Percentiles rank a stretch among this genome's conserved stretches.
These are phyloP conservation scores for Scalopus aquaticus DNA, from an alignment of 2,113 vertebrate species.

Conservation along the genomic window DNA sequence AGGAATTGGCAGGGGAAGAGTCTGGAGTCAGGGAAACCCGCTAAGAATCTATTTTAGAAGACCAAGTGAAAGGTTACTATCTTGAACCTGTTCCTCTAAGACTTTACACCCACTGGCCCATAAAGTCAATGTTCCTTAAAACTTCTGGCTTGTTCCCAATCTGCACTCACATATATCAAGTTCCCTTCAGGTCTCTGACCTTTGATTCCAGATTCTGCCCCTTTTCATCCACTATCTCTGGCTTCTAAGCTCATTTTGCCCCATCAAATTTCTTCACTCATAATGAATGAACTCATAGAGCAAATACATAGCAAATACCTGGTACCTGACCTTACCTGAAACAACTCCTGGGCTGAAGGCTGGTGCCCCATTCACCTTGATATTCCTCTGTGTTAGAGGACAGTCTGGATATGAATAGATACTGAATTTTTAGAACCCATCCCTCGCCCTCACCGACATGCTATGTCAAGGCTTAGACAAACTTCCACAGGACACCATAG, in stretches of 20 bases:
- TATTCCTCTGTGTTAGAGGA: background rate
- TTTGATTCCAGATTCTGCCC: constrained; percentile 8
- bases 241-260: background rate
- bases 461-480: background rate
- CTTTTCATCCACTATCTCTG: background rate
- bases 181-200: background rate
- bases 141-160: background rate
- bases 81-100: constrained; percentile 21
- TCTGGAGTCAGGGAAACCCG: constrained; percentile 12
- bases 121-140: background rate
- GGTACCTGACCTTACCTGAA: background rate
- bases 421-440: background rate
- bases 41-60: constrained; percentile 35
- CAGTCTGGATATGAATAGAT: background rate
- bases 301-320: background rate
- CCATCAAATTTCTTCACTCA: background rate
- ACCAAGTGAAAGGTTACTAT: constrained; percentile 3
- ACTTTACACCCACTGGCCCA: background rate
- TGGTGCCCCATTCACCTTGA: background rate
- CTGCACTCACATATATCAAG: background rate
- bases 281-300: background rate
- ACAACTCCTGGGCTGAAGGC: background rate
- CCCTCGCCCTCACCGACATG: background rate
- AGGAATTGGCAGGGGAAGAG: constrained; percentile 31
- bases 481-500: background rate